Evolutionary conservation across 2,888 invertebrate genomes (phyloP).

Genomic region (Eristalis intricaria): DNA sequence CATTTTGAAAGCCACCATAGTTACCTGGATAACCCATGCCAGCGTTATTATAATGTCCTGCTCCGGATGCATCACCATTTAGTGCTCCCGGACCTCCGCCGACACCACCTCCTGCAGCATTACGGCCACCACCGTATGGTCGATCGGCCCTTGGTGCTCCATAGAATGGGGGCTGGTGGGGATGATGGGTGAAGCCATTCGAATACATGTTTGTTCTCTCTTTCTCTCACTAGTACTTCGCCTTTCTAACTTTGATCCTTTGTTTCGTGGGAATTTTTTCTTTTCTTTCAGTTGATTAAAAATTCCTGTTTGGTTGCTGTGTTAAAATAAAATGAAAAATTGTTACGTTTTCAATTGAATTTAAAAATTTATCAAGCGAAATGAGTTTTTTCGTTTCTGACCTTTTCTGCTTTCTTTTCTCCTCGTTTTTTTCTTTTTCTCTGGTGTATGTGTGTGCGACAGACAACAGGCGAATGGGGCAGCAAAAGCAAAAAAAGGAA

Average conservation of each 20-base stretch:
- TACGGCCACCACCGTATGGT: constrained; percentile 73
- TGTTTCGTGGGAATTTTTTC: constrained; percentile 68
- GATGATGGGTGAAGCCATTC: constrained; percentile 73
- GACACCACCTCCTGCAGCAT: constrained; percentile 63
- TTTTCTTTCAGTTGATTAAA: constrained; percentile 63
- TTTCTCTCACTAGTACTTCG: constrained; percentile 73
- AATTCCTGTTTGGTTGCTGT: constrained; percentile 68
- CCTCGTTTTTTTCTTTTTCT: constrained; percentile 57
- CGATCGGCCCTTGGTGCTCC: constrained; percentile 70
- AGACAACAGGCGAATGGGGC: constrained; percentile 75
- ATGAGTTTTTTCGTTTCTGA: constrained; percentile 61
- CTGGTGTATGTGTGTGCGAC: constrained; percentile 70
- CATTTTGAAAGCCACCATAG: constrained; percentile 66
- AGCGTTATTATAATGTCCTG: constrained; percentile 63
- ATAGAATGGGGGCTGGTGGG: constrained; percentile 72
- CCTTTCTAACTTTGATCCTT: constrained; percentile 74
- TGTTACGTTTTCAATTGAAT: constrained; percentile 55
- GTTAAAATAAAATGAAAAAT: constrained; percentile 44
- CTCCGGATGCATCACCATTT: constrained; percentile 66
- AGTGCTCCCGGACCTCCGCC: constrained; percentile 59
- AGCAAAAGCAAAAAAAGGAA: constrained; percentile 75
- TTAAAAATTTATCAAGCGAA: constrained; percentile 62
- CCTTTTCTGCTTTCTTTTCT: constrained; percentile 72
- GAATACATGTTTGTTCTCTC: constrained; percentile 75
- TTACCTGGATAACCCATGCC: constrained; percentile 59